These are phyloP conservation scores for Allygus modestus DNA, from an alignment of 2,888 invertebrate species.

Conservation along the genomic window DNA sequence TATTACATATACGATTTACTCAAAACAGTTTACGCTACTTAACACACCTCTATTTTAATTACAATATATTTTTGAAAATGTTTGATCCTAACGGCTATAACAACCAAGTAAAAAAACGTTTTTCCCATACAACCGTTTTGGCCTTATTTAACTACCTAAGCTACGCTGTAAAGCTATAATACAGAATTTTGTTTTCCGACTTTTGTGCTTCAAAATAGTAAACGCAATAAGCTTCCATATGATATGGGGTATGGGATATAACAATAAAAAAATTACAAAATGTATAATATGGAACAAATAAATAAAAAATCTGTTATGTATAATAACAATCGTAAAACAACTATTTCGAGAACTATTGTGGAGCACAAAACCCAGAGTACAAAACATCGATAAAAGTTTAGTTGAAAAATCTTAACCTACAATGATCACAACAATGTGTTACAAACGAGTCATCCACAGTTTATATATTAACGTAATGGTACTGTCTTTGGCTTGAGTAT, in stretches of 20 bases:
- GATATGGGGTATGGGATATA: no score
- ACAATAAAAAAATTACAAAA: not conserved
- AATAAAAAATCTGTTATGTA: not conserved
- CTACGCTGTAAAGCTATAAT: constrained; percentile 25
- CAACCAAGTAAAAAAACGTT: constrained; percentile 23
- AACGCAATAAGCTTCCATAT: no score
- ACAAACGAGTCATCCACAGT: constrained; percentile 30
- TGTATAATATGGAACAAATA: not conserved
- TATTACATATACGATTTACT: not conserved
- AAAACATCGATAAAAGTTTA: constrained; percentile 20
- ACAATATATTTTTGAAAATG: constrained; percentile 38
- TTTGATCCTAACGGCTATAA: not conserved
- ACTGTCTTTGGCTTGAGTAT: constrained; percentile 48
- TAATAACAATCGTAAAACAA: not conserved
- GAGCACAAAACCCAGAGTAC: constrained; percentile 18
- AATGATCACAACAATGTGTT: constrained; percentile 52
- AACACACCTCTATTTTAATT: constrained; percentile 24
- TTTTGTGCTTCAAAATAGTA: constrained; percentile 21
- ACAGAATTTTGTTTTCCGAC: not conserved
- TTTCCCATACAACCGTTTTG: constrained; percentile 27
- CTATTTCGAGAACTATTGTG: not conserved
- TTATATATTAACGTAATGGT: constrained; percentile 30
- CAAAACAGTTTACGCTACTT: not conserved
- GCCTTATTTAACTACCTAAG: constrained; percentile 8
- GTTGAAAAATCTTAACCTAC: constrained; percentile 49